Conservation (phyloP, 2,888 invertebrate genomes). For the Archips crataeganus region DNA sequence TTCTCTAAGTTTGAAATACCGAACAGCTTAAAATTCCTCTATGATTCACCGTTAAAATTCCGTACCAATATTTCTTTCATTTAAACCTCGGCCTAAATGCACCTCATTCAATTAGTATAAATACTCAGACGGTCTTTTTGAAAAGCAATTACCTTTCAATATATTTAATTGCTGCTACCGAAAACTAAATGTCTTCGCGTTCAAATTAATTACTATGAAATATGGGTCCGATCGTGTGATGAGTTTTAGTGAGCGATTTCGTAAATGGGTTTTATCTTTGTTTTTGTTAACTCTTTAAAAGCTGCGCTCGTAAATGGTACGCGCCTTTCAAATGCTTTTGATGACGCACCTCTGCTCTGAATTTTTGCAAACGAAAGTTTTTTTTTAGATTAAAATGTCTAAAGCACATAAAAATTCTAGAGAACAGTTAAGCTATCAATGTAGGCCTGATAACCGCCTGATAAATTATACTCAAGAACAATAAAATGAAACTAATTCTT, state of each 20-base stretch:
- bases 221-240: conserved; percentile 30
- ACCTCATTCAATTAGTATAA: conserved; percentile 37
- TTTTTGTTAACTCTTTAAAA: conserved; percentile 34
- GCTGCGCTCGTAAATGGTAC: not conserved
- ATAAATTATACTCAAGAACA: too few relatives aligned
- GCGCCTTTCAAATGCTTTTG: not conserved
- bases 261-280: conserved; percentile 35
- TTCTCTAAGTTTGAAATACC: not conserved
- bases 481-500: too few relatives aligned
- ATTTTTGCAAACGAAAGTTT: too few relatives aligned
- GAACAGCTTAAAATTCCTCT: conserved; percentile 27
- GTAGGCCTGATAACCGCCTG: too few relatives aligned
- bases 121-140: conserved; percentile 39
- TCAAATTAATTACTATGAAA: conserved; percentile 43
- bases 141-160: conserved; percentile 42
- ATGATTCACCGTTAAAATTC: conserved; percentile 35
- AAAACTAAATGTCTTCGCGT: conserved; percentile 39
- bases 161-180: conserved; percentile 44
- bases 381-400: too few relatives aligned
- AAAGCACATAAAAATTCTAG: too few relatives aligned
- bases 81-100: conserved; percentile 34
- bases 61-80: conserved; percentile 34
- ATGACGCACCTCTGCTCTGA: not conserved
- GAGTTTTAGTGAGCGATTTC: conserved; percentile 30
- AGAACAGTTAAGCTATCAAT: too few relatives aligned